phyloP scores from a whole-genome alignment of 1,140 invertebrate genomes.

The Hermetia illucens region DNA sequence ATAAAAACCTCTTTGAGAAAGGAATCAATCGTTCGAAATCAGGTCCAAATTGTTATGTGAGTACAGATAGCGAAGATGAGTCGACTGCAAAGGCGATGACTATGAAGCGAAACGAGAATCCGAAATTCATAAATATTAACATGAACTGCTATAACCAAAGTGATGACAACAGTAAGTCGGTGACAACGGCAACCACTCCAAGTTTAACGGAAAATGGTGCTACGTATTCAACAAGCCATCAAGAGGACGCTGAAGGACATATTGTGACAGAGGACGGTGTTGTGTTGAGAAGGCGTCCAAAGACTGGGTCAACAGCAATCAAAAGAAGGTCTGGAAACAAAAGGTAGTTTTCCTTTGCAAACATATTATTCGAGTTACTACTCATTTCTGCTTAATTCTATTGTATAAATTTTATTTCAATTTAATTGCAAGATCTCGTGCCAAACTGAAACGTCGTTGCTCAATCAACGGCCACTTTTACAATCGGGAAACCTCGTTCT shows the following conservation, averaged over 20 bases:
- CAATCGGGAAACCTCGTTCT: conserved; percentile 75
- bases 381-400: no score
- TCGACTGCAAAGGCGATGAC: conserved; percentile 17
- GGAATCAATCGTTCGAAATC: conserved; percentile 48
- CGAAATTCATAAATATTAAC: conserved; percentile 23
- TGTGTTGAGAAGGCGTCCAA: conserved; percentile 28
- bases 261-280: conserved; percentile 27
- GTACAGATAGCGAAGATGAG: conserved; percentile 25
- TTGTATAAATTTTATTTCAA: neutral
- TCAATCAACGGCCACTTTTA: conserved; percentile 84
- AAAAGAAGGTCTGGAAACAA: conserved; percentile 50
- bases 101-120: conserved; percentile 20
- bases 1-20: conserved; percentile 28
- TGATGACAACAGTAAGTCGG: conserved; percentile 15
- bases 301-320: conserved; percentile 51
- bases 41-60: conserved; percentile 43
- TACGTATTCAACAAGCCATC: no score
- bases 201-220: conserved; percentile 15
- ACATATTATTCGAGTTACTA: no score
- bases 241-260: conserved; percentile 16
- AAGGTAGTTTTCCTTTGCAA: conserved; percentile 31
- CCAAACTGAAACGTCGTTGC: conserved; percentile 57
- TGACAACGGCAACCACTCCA: conserved; percentile 19
- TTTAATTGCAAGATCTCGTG: conserved; percentile 36
- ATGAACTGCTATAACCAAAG: conserved; percentile 28